A percentile compares a stretch with the other conserved stretches of the same genome.
phyloP scores from a whole-genome alignment of 2,888 invertebrate species.

The Acronicta psi region DNA sequence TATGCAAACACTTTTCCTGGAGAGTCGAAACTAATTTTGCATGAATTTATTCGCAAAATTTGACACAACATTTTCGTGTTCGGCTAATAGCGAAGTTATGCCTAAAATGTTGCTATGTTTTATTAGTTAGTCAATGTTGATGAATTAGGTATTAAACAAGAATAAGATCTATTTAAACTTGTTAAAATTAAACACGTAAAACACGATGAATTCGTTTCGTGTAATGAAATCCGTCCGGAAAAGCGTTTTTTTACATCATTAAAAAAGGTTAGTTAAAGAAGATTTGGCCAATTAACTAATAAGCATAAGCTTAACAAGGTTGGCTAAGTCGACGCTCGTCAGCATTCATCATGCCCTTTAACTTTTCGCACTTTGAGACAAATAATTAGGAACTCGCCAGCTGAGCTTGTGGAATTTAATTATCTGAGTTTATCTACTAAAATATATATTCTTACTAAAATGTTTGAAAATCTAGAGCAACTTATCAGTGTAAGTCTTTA shows the following conservation, averaged over 20 bases:
- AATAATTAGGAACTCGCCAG: constrained; percentile 20
- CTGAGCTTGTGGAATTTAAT: constrained; percentile 21
- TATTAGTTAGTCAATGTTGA: not conserved
- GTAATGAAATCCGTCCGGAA: too few relatives aligned
- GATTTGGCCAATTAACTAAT: constrained; percentile 30
- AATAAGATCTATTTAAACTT: too few relatives aligned
- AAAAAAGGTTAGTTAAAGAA: too few relatives aligned
- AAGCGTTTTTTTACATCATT: too few relatives aligned
- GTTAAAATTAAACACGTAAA: too few relatives aligned
- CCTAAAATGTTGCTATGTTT: not conserved
- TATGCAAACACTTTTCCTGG: constrained; percentile 29
- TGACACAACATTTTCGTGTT: not conserved
- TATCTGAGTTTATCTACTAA: not conserved
- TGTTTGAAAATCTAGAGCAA: not conserved
- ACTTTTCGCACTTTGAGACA: constrained; percentile 12
- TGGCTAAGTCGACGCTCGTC: constrained; percentile 24
- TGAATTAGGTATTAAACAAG: not conserved
- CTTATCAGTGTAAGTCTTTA: not conserved
- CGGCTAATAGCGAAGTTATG: not conserved
- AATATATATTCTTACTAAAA: not conserved
- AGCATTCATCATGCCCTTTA: constrained; percentile 18
- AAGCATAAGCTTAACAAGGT: constrained; percentile 26
- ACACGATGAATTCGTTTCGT: too few relatives aligned
- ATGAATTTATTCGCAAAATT: constrained; percentile 19
- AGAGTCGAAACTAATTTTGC: constrained; percentile 20